phyloP scores from a whole-genome alignment of 2,113 vertebrate genomes.

The Diphyllodes magnificus region DNA sequence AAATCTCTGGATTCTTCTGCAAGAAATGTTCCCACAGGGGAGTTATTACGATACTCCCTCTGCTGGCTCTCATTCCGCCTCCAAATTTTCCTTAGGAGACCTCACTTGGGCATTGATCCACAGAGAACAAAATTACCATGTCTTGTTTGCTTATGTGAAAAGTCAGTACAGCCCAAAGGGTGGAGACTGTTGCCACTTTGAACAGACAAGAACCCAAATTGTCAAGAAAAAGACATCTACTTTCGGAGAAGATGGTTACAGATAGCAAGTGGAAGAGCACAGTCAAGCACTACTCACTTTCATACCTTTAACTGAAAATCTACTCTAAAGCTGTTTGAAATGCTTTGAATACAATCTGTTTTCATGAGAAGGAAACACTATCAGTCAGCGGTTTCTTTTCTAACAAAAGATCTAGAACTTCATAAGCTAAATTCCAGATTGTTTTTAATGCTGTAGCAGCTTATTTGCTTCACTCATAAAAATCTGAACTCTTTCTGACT shows the following conservation, averaged over 20 bases:
- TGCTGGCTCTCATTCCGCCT: background rate
- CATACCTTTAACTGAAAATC: background rate
- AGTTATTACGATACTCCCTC: conserved; percentile 36
- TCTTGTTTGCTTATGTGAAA: background rate
- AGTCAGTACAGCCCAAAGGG: background rate
- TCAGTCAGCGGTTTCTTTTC: background rate
- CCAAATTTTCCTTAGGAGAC: background rate
- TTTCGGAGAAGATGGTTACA: background rate
- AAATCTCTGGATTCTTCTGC: conserved; percentile 16
- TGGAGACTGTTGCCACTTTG: background rate
- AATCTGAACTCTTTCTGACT: conserved; percentile 28
- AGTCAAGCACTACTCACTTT: background rate
- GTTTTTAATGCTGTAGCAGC: background rate
- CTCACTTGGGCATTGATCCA: background rate
- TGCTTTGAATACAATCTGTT: background rate
- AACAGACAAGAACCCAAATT: background rate
- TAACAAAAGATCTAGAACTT: background rate
- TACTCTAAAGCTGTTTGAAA: background rate
- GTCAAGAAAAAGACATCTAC: background rate
- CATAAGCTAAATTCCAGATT: background rate
- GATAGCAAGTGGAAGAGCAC: background rate
- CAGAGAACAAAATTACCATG: background rate
- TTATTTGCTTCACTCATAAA: conserved; percentile 10
- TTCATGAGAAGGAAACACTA: background rate
- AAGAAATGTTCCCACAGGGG: conserved; percentile 7